Conservation (phyloP, 1,140 invertebrate genomes). For the Drosophila gunungcola region DNA sequence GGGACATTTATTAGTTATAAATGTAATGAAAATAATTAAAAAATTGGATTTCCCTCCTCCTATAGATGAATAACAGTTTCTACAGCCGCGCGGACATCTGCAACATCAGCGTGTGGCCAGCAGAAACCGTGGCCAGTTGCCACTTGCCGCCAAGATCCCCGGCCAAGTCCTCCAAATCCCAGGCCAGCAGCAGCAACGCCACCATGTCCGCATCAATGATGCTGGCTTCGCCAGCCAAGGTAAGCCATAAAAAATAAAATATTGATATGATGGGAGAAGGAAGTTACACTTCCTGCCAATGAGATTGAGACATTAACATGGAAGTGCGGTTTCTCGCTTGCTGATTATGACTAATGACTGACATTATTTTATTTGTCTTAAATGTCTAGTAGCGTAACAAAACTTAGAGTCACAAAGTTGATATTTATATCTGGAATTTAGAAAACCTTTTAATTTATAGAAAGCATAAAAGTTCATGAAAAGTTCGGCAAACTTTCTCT, state of each 20-base stretch:
- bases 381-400: too few relatives aligned
- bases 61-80: slow-evolving; percentile 43
- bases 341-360: slow-evolving; percentile 7
- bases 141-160: slow-evolving; percentile 73
- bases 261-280: slow-evolving; percentile 5
- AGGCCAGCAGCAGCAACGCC: slow-evolving; percentile 73
- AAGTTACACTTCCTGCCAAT: slow-evolving; percentile 13
- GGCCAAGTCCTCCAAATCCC: slow-evolving; percentile 68
- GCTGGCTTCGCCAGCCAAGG: slow-evolving; percentile 61
- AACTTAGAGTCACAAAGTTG: background rate
- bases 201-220: slow-evolving; percentile 59
- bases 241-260: slow-evolving; percentile 33
- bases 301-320: slow-evolving; percentile 8
- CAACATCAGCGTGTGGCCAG: slow-evolving; percentile 68
- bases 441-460: background rate
- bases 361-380: background rate
- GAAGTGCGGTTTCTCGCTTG: background rate
- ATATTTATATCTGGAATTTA: too few relatives aligned
- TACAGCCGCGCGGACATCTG: slow-evolving; percentile 75
- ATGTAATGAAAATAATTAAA: too few relatives aligned
- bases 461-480: background rate
- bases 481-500: slow-evolving; percentile 9
- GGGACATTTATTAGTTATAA: too few relatives aligned
- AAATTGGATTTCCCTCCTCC: background rate
- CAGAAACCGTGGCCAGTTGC: slow-evolving; percentile 45